Evolutionary conservation across 2,888 invertebrate species (phyloP), one percentile per base, ranked within the genome.

Genomic region (Molorchus minor): DNA sequence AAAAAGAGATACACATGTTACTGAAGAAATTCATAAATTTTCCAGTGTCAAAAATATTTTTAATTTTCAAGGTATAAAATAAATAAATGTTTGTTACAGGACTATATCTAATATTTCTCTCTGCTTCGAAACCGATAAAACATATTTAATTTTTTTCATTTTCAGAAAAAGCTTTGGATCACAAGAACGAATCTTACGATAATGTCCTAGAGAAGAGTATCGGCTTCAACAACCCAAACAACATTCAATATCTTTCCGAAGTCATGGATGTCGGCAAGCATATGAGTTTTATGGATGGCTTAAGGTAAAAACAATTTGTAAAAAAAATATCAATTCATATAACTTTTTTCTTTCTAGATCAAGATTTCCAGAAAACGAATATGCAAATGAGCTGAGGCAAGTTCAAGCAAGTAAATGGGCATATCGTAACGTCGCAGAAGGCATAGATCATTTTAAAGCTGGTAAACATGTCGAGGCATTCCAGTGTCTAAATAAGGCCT

Each of bases 381-480:
- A 90, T 81, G 92, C 94, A 33, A 86, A 86, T 71, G 92, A 93
- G 79, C 83, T 97, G 69, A 88, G 95, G 59, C 93, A 94, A 81
- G 87, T 90, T 16, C 96, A 97, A 82, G 94, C 95, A 44, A 92
- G 92, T 79, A 94, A 94, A 80, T 94, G 94, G 94, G 96, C 96
- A 1, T 94, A 94, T 81, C 88, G 93, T 79, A 85, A 84, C 76
- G 96, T 97, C 17, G 94, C 95, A n/a, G 94, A 96, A 80, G 97
- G 97, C 17, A 96, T 97, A 73, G 92, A 93, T 76, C 92, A 93
- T 82, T 96, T 96, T 82, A 97, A 97, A 82, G 90, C 91, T 41
- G 95, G 95, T 40, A 87, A 93, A 71, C 94, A 94, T 80, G 90
- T 93, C 0, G 97, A 98, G 83, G 97, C 97, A 30, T 94, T 96